A percentile compares a stretch with the other conserved stretches of the same genome.
These are phyloP conservation scores for Uria lomvia DNA, from an alignment of 2,113 vertebrate genomes.

Conservation along the genomic window DNA sequence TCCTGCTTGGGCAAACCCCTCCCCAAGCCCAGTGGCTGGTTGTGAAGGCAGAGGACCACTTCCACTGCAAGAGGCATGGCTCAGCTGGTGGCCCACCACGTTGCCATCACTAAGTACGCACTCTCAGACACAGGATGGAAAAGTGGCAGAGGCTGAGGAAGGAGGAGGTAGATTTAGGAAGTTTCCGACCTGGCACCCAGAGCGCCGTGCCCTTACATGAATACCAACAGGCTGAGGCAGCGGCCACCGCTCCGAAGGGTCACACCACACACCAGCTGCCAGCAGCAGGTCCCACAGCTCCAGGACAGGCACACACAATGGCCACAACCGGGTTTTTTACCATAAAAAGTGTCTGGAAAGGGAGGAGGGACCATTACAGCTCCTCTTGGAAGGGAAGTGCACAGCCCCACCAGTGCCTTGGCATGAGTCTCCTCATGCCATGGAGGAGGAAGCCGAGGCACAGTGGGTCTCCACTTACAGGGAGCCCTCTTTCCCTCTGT, in stretches of 20 bases:
- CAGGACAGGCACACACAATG: not conserved
- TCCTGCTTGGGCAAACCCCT: not conserved
- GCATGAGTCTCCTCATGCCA: not conserved
- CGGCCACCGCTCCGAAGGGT: rapidly evolving
- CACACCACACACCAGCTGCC: not conserved
- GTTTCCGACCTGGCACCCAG: not conserved
- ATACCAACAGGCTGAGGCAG: not conserved
- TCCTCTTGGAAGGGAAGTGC: not conserved
- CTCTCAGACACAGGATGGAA: not conserved
- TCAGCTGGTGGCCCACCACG: not conserved
- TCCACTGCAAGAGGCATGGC: not conserved
- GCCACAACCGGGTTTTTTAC: rapidly evolving
- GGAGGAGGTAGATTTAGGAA: not conserved
- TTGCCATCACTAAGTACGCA: rapidly evolving
- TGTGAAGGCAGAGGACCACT: not conserved
- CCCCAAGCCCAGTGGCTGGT: not conserved
- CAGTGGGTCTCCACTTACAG: not conserved
- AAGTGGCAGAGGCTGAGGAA: not conserved
- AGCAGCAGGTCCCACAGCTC: not conserved
- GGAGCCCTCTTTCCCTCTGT: not conserved
- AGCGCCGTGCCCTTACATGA: not conserved
- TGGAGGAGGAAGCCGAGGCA: not conserved
- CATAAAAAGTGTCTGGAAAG: not conserved
- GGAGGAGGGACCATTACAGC: not conserved
- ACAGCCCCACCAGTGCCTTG: not conserved